Conservation (phyloP, 2,113 vertebrate species). For the Hypomesus transpacificus region DNA sequence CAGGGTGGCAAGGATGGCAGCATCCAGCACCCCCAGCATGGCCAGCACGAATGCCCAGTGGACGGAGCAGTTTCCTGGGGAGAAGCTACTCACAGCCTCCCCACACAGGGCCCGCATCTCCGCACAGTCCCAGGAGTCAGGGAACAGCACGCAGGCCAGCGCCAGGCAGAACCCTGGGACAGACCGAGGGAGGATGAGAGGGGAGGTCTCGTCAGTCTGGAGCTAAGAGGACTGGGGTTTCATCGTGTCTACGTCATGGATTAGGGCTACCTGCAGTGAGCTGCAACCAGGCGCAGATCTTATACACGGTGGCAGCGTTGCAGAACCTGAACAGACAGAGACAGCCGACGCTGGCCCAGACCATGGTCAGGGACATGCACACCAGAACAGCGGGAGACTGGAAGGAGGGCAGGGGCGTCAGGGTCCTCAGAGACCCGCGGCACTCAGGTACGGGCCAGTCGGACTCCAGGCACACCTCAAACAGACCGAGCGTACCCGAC, state of each 20-base stretch:
- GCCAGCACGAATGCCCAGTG: slow-evolving; percentile 82
- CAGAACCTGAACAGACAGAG: slow-evolving; percentile 78
- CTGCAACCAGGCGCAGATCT: slow-evolving; percentile 82
- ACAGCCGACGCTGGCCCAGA: slow-evolving; percentile 76
- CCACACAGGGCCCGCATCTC: slow-evolving; percentile 77
- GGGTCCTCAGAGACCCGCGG: slow-evolving; percentile 67
- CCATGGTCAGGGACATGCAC: slow-evolving; percentile 74
- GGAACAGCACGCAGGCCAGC: slow-evolving; percentile 77
- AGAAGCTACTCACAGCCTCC: slow-evolving; percentile 74
- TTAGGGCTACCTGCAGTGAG: slow-evolving; percentile 71
- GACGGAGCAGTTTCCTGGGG: slow-evolving; percentile 74
- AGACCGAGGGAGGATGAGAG: neutral
- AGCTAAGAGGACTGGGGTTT: neutral
- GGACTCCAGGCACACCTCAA: slow-evolving; percentile 75
- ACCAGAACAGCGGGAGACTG: slow-evolving; percentile 77
- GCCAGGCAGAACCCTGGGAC: slow-evolving; percentile 73
- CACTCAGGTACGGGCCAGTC: slow-evolving; percentile 73
- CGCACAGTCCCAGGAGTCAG: slow-evolving; percentile 77
- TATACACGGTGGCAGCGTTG: slow-evolving; percentile 78
- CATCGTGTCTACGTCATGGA: neutral
- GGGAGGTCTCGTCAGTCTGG: neutral
- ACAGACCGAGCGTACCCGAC: slow-evolving; percentile 75
- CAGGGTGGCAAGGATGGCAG: slow-evolving; percentile 73
- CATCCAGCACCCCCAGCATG: slow-evolving; percentile 75
- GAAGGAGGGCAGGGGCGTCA: slow-evolving; percentile 78